These are phyloP conservation scores for Panthera uncia DNA, from an alignment of 2,113 vertebrate genomes.

Conservation along the genomic window DNA sequence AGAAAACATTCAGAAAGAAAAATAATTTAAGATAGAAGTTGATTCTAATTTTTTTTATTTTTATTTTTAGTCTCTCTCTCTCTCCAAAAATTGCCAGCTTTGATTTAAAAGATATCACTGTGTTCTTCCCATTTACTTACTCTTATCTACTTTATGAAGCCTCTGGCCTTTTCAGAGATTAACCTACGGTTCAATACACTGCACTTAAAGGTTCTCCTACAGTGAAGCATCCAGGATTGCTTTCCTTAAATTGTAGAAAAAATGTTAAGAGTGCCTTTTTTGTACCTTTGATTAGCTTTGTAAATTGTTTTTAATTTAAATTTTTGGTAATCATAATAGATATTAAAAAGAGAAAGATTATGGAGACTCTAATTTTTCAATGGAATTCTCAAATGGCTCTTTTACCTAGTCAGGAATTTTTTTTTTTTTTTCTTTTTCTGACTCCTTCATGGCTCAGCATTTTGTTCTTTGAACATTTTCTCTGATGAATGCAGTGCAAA, in stretches of 20 bases:
- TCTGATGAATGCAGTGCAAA: background rate
- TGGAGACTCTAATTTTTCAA: background rate
- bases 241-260: background rate
- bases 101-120: background rate
- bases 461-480: slow-evolving; percentile 9
- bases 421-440: background rate
- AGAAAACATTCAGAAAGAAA: slow-evolving; percentile 5
- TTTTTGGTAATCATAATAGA: background rate
- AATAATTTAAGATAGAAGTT: background rate
- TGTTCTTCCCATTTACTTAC: background rate
- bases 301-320: background rate
- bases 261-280: background rate
- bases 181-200: background rate
- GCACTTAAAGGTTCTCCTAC: background rate
- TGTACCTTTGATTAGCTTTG: background rate
- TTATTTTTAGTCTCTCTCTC: background rate
- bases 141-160: background rate
- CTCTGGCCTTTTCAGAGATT: background rate
- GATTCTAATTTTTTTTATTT: background rate
- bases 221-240: background rate
- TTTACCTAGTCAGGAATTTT: background rate
- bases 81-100: background rate
- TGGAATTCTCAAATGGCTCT: background rate
- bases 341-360: slow-evolving; percentile 10
- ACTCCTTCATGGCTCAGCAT: background rate